Base-by-base conservation (phyloP, 2,797 vertebrate species). In the Martes flavigula region DNA sequence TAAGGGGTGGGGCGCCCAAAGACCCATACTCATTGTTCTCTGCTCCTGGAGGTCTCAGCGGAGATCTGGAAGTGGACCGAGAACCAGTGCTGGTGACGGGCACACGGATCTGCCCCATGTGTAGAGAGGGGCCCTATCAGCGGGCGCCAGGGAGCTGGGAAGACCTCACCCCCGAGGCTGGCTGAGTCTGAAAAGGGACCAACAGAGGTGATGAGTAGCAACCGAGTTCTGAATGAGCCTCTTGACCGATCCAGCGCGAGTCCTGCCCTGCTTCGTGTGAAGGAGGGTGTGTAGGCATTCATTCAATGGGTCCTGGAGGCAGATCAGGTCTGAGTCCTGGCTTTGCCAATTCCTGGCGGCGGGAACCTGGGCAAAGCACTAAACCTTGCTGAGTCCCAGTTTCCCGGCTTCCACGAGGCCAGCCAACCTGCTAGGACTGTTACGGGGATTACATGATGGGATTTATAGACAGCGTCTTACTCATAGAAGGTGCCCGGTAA, bases 381-480 rank as follows among this genome's bases (percentile, higher is more conserved):
- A 54, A 94, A 4, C n/a, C n/a, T 54, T 20, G 60, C 51, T 51
- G 81, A 68, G 30, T 85, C n/a, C 40, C 70, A 81, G 40, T 83
- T 88, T 95, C 64, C 23, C 78, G 9, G 72, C 91, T 91, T 93
- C 5, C 66, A 25, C 14, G 30, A 79, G 96, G 90, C 90, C 56
- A 92, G 11, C 68, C 73, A 40, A 32, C 70, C 17, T 68, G 60
- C 82, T 81, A 23, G 40, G 38, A 68, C 30, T 75, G 27, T 88
- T 86, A n/a, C 4, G 8, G 35, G 40, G 72, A 88, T 84, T 84
- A 64, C 72, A 75, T 7, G 21, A 91, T 3, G 64, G 48, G 21
- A 72, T 92, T 64, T 51, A 86, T 25, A 43, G 7, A 46, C 20
- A 9, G 25, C 62, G 51, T 66, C 66, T 75, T 5, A 0, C 46